Conservation (phyloP, 2,888 invertebrate genomes). For the Acronicta psi region DNA sequence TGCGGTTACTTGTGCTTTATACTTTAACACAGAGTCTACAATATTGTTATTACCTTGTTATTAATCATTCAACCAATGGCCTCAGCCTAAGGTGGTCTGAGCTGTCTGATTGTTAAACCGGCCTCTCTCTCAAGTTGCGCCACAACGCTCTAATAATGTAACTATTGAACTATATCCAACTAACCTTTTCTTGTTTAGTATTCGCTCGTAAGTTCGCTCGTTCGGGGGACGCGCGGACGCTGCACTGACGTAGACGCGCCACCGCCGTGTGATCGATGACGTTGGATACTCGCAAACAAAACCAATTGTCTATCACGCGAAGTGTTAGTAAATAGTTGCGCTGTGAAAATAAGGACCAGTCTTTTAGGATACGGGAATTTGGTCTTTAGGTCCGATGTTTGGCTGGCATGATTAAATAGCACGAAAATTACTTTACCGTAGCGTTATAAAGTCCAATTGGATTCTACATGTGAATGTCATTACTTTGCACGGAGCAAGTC, state of each 20-base stretch:
- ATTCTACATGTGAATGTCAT: too few relatives aligned
- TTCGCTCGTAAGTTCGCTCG: slow-evolving; percentile 18
- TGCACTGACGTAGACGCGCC: slow-evolving; percentile 20
- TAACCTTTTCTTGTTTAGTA: slow-evolving; percentile 30
- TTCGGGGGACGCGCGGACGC: slow-evolving; percentile 9
- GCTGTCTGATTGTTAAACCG: too few relatives aligned
- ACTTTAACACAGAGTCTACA: too few relatives aligned
- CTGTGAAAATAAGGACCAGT: not conserved
- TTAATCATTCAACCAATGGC: too few relatives aligned
- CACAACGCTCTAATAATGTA: not conserved
- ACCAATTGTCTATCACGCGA: slow-evolving; percentile 4
- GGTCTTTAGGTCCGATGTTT: not conserved
- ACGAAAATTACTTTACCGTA: not conserved
- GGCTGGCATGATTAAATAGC: not conserved
- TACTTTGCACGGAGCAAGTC: too few relatives aligned
- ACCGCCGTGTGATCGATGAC: slow-evolving; percentile 40
- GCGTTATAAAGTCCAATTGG: too few relatives aligned
- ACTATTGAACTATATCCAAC: slow-evolving; percentile 8
- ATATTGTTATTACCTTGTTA: too few relatives aligned
- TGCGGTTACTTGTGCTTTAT: too few relatives aligned
- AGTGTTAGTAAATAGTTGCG: slow-evolving; percentile 1
- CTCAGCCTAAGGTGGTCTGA: too few relatives aligned
- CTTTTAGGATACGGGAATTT: not conserved
- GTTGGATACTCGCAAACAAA: slow-evolving; percentile 46
- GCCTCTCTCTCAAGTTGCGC: too few relatives aligned